Percentiles rank a stretch among this genome's conserved stretches.
These are phyloP conservation scores for Rhinichthys klamathensis DNA, from an alignment of 2,113 vertebrate species.

Conservation along the genomic window DNA sequence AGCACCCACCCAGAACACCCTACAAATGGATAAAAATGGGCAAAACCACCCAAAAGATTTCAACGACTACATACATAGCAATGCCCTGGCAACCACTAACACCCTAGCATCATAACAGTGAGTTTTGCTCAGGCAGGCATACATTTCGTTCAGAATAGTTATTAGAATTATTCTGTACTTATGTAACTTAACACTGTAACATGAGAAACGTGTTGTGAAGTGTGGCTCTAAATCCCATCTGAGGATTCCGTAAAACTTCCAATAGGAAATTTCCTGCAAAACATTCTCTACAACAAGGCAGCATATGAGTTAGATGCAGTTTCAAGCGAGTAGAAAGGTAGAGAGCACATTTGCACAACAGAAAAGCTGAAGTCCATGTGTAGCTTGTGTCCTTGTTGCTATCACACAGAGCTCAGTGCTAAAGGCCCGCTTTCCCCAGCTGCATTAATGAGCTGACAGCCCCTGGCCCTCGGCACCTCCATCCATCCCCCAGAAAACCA, in stretches of 20 bases:
- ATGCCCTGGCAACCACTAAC: neutral
- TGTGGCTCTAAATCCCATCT: constrained; percentile 2
- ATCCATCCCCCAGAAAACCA: constrained; percentile 24
- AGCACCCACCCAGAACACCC: neutral
- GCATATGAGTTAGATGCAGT: neutral
- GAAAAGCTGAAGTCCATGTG: neutral
- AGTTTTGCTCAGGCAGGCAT: neutral
- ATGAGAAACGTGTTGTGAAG: neutral
- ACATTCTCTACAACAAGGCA: neutral
- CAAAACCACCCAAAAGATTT: neutral
- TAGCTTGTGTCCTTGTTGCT: neutral
- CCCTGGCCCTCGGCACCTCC: constrained; percentile 47
- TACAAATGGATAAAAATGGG: neutral
- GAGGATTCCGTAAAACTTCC: constrained; percentile 5
- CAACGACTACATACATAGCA: neutral
- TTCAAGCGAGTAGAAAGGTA: neutral
- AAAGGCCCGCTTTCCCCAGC: constrained; percentile 68
- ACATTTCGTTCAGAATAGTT: neutral
- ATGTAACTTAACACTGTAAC: constrained; percentile 3
- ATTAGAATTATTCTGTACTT: neutral
- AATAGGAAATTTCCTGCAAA: neutral
- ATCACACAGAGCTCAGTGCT: constrained; percentile 38
- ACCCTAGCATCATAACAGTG: neutral
- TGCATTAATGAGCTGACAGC: constrained; percentile 59
- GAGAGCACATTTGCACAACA: neutral